These are phyloP conservation scores for Caenorhabditis brenneri DNA, from an alignment of 1,140 invertebrate genomes.

Conservation along the genomic window DNA sequence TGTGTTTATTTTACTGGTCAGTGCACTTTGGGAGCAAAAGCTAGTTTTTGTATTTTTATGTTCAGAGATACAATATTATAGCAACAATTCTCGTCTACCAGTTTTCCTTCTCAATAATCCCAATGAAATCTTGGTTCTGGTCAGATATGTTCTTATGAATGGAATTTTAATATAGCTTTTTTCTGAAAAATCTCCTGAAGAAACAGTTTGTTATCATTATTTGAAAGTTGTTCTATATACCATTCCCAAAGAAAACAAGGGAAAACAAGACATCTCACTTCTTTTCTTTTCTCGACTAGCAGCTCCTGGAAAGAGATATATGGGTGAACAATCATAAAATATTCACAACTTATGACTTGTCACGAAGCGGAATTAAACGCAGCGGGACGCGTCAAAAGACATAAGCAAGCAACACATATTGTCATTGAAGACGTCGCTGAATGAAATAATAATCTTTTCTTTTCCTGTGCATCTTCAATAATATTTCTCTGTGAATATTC, in stretches of 20 bases:
- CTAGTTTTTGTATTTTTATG: no score
- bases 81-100: no score
- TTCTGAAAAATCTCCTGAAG: no score
- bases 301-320: neutral
- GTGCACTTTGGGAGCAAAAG: no score
- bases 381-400: constrained; percentile 28
- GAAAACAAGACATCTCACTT: neutral
- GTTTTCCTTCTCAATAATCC: no score
- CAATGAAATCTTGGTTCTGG: no score
- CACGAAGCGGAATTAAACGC: constrained; percentile 20
- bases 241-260: neutral
- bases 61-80: no score
- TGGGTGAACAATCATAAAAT: constrained; percentile 35
- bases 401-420: constrained; percentile 25
- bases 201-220: no score
- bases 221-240: no score
- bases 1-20: no score
- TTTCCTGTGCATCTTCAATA: neutral
- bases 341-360: constrained; percentile 40
- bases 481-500: neutral
- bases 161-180: no score
- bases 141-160: no score
- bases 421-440: constrained; percentile 9
- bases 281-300: neutral
- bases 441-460: constrained; percentile 9